Base-by-base conservation (phyloP, 1,140 invertebrate genomes). In the Cyrtorhinus lividipennis region DNA sequence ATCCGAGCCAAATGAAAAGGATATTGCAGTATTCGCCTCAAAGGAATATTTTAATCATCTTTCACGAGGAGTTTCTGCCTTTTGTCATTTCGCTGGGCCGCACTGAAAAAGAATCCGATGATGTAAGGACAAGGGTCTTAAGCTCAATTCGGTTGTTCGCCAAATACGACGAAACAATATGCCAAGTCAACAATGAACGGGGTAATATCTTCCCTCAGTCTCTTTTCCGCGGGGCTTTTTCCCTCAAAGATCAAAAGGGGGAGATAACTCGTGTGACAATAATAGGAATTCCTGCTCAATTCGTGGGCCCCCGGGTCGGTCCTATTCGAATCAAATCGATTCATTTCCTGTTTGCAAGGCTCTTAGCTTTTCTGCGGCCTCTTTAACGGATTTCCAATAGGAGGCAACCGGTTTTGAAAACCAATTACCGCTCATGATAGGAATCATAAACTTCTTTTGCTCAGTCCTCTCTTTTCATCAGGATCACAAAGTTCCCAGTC, bases 211-310 rank as follows among this genome's bases (percentile, higher is more conserved):
- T 22, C 18, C 48, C 20, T 20, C 48, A 20, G 10, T 22, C 20
- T 20, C 18, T 5, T 53, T 20, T 20, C 20, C 5, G 8, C 20
- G 10, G 10, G 10, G 5, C 48, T 22, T 53, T 53, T 53, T 22
- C 48, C 12, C 48, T 53, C 48, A 12, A 53, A 53, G 48, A 53
- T 53, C 48, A 53, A 53, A 53, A 53, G 18, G 48, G 20, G 48
- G 48, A 53, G 48, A 53, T 53, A 53, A 53, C 48, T 53, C 18
- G 18, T 53, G 48, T 53, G 48, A 53, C 48, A 53, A 53, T 53
- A 53, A 53, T 53, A 53, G 8, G 48, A 53, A 22, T 53, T 53
- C 20, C n/a, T n/a, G 48, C 48, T 53, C 48, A 12, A 15, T 53
- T 53, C 48, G n/a, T n/a, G n/a, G n/a, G n/a, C n/a, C n/a, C n/a